phyloP scores from a whole-genome alignment of 1,140 invertebrate species.

The Gonatopus flavifemur region DNA sequence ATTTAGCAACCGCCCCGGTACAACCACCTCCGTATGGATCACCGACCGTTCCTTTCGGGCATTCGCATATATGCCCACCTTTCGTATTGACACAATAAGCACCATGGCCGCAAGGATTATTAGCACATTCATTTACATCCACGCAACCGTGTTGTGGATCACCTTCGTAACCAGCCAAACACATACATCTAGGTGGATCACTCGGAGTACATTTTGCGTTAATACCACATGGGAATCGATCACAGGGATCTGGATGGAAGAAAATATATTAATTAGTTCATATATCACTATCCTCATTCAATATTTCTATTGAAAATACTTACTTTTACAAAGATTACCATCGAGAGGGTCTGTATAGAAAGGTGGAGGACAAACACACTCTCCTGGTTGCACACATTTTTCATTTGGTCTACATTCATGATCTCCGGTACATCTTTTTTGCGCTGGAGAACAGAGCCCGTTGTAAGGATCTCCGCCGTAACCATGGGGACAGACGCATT shows the following conservation, averaged over 20 bases:
- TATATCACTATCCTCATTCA: not conserved
- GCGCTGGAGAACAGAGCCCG: conserved; percentile 73
- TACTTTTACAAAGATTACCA: conserved; percentile 82
- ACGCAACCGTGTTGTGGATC: conserved; percentile 80
- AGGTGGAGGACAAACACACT: conserved; percentile 86
- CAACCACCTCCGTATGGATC: conserved; percentile 84
- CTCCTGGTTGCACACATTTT: conserved; percentile 86
- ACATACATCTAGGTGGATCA: conserved; percentile 86
- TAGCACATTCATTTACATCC: conserved; percentile 81
- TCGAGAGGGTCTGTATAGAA: conserved; percentile 80
- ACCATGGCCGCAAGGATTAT: conserved; percentile 79
- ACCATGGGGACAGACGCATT: conserved; percentile 80
- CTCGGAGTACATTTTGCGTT: conserved; percentile 89
- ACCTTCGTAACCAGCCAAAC: conserved; percentile 79
- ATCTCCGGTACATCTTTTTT: conserved; percentile 78
- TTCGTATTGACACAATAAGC: conserved; percentile 86
- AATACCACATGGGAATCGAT: conserved; percentile 85
- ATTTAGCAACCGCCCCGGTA: conserved; percentile 58
- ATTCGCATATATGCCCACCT: conserved; percentile 82
- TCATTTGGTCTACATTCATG: conserved; percentile 83
- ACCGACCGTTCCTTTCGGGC: conserved; percentile 76
- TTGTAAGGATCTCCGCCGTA: conserved; percentile 66
- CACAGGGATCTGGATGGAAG: conserved; percentile 66
- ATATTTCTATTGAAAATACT: conserved; percentile 18
- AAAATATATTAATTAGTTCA: not conserved